Conservation (phyloP, 2,113 vertebrate species). For the Protobothrops mucrosquamatus region DNA sequence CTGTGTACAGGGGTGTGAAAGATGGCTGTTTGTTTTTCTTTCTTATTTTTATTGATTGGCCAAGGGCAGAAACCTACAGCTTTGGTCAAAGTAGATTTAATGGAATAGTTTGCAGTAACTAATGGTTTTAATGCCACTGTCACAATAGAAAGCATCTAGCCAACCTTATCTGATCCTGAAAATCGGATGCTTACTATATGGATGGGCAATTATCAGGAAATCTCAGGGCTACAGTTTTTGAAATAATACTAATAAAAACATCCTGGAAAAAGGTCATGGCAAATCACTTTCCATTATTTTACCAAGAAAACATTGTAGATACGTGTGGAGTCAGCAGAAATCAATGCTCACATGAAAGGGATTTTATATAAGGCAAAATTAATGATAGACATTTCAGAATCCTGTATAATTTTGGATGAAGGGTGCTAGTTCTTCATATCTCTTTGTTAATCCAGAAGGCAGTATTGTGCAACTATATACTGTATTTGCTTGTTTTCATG, state of each 20-base stretch:
- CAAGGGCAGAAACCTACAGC: background rate
- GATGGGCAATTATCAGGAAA: background rate
- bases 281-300: background rate
- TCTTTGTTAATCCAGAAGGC: background rate
- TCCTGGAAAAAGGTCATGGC: background rate
- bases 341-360: background rate
- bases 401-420: background rate
- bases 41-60: background rate
- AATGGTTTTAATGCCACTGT: background rate
- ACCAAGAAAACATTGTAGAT: background rate
- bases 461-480: background rate
- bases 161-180: background rate
- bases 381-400: background rate
- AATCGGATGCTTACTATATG: background rate
- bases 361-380: background rate
- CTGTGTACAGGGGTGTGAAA: background rate
- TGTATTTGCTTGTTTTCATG: background rate
- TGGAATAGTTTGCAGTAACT: background rate
- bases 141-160: background rate
- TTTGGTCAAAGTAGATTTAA: background rate
- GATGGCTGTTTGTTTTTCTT: constrained; percentile 1
- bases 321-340: background rate
- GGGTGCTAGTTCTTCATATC: background rate
- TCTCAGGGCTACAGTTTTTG: background rate
- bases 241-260: background rate